Percentiles rank a stretch among this genome's conserved stretches.
Evolutionary conservation across 2,888 invertebrate genomes (phyloP).

Genomic region (Stramonita haemastoma): DNA sequence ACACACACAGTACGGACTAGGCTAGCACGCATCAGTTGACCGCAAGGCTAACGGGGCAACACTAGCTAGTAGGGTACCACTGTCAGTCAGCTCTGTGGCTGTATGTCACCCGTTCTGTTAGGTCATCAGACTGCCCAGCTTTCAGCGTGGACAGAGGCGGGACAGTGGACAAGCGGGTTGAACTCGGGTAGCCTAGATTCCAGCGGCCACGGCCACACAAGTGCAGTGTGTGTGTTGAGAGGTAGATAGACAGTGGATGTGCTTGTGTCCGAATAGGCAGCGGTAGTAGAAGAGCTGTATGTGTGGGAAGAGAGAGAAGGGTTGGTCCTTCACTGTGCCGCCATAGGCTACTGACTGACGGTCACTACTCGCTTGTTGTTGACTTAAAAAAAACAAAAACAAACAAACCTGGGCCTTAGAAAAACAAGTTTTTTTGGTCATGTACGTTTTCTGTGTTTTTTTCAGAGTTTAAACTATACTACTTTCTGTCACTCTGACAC

Average conservation of each 20-base stretch:
- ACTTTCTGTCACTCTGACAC: too few relatives aligned
- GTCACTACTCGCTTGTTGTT: not conserved
- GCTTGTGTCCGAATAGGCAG: not conserved
- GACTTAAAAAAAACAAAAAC: not conserved
- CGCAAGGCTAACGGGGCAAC: slow-evolving; percentile 54
- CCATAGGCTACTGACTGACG: not conserved
- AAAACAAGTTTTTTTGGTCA: not conserved
- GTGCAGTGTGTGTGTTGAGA: slow-evolving; percentile 9
- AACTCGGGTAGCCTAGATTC: not conserved
- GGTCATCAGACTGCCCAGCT: not conserved
- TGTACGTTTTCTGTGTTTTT: not conserved
- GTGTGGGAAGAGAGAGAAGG: not conserved
- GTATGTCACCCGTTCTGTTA: slow-evolving; percentile 2
- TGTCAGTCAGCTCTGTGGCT: not conserved
- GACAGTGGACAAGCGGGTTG: slow-evolving; percentile 20
- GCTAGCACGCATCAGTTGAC: slow-evolving; percentile 64
- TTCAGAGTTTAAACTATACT: not conserved
- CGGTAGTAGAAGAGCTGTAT: not conserved
- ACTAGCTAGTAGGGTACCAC: slow-evolving; percentile 35
- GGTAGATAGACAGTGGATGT: slow-evolving; percentile 3
- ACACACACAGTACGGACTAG: slow-evolving; percentile 53
- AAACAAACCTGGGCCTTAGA: not conserved
- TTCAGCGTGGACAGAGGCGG: not conserved
- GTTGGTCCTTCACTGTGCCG: not conserved
- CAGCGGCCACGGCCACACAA: not conserved